Evolutionary conservation across 2,888 invertebrate species (phyloP), one percentile per base, ranked within the genome.

Genomic region (Hemicrepidius hirtus): DNA sequence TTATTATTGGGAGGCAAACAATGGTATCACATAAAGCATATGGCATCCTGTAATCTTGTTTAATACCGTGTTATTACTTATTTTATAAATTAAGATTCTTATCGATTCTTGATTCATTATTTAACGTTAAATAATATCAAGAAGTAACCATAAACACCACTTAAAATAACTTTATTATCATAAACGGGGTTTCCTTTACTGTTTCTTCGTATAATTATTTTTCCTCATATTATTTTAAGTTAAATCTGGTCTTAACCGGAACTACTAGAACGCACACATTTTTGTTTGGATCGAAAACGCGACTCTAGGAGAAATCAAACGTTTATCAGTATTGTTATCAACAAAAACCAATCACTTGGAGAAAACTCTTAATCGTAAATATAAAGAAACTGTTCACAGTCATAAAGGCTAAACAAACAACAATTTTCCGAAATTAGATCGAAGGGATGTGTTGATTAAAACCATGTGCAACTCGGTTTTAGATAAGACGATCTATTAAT

Each of bases 1-100:
- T 75, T 75, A 68, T 71, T 74, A 75, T 75, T 70, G 75, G 72
- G 70, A 74, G 75, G 74, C 69, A 75, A 75, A 77, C 75, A 75
- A 74, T 75, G 74, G 70, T 70, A 68, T 66, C 72, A 68, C 74
- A 63, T 74, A 63, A 74, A 70, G 63, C 74, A 74, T 68, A 74
- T 74, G 74, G 62, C 67, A 67, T 70, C 67, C 74, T 65, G 62
- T 57, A 68, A 74, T 71, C 70, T 67, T 63, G 67, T 68, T 67
- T 66, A 60, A 53, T 62, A 68, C 69, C 69, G 63, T 66, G 62
- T 73, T 66, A 73, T 74, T 74, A 74, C 68, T 62, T 67, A 67
- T 68, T 70, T 71, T 66, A 49, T 73, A 70, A 74, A 69, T 73
- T 73, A 69, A 73, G 73, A 73, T 73, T 40, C 32, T 65, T 73